A percentile compares a stretch with the other conserved stretches of the same genome.
phyloP scores from a whole-genome alignment of 2,113 vertebrate species.

The rat (Rattus norvegicus) region DNA sequence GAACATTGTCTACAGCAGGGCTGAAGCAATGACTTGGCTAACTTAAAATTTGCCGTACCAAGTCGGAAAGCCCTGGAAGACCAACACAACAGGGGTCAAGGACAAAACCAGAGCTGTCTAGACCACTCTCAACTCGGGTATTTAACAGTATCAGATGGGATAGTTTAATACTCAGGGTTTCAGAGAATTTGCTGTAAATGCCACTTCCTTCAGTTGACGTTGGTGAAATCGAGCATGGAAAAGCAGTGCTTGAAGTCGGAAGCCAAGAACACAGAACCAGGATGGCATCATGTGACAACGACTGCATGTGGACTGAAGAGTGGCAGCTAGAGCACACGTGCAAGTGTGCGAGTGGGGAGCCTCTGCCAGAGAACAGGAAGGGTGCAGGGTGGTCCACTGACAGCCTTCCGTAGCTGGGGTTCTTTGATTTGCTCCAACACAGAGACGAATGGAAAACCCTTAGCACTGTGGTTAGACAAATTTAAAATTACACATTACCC shows the following conservation, averaged over 20 bases:
- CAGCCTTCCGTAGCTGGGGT: background rate
- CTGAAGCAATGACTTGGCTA: no score
- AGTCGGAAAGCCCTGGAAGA: background rate
- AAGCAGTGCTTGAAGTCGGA: background rate
- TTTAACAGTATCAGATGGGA: slow-evolving; percentile 22
- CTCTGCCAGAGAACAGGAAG: no score
- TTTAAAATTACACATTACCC: background rate
- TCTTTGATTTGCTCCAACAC: background rate
- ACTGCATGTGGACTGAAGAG: background rate
- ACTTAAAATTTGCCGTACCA: no score
- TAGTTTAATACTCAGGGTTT: background rate
- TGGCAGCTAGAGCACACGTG: background rate
- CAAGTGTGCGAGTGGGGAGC: background rate
- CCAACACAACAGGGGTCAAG: background rate
- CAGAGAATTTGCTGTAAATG: background rate
- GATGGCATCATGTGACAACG: background rate
- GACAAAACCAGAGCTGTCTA: background rate
- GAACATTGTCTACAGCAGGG: no score
- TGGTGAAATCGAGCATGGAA: background rate
- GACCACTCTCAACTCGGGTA: background rate
- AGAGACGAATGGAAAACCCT: background rate
- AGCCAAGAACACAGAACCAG: background rate
- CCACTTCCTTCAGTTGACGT: background rate
- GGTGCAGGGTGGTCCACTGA: background rate
- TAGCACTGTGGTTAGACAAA: background rate